Evolutionary conservation across 2,888 invertebrate genomes (phyloP), one percentile per base, ranked within the genome.

Genomic region (Lasioglossum villosulum): DNA sequence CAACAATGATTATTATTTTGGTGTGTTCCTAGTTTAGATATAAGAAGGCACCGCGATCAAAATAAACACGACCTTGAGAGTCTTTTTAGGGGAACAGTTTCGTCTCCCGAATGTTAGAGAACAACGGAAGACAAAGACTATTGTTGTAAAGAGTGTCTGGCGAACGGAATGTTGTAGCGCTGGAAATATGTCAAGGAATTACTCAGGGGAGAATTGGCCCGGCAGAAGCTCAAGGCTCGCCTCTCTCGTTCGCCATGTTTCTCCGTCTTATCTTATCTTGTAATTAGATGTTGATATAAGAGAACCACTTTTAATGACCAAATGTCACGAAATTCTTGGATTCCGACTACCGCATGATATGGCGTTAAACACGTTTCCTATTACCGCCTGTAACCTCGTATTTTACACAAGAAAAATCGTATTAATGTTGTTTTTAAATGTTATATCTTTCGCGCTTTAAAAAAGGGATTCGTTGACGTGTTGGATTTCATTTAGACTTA

Each of bases 101-200:
- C 5, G 59, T 66, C 34, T 66, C 34, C 23, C 23, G 34, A 37
- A 37, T 23, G 68, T 37, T 68, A 23, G 10, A 37, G 34, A 66
- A 37, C 34, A 37, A 37, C 23, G 68, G 37, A 2, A 68, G 37
- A 70, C 70, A 37, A 70, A 70, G 52, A 72, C 34, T 42, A 72
- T 27, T 72, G 19, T 30, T 27, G 19, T 23, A 52, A 73, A 37
- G 30, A 23, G 63, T 80, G 30, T 45, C 45, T 48, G 59, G 0
- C 45, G 34, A 48, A 76, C 0, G 68, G 68, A 63, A 63, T 80
- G 37, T 37, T 48, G 34, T 42, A 37, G 39, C 56, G 30, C 37
- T 63, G 66, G 66, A 81, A 85, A 77, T 72, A 48, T 85, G 75
- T 78, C 80, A 85, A 80, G 80, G 80, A 78, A 66, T 78, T 82